These are phyloP conservation scores for Rhodophaea formosa DNA, from an alignment of 2,888 invertebrate species.

Conservation along the genomic window DNA sequence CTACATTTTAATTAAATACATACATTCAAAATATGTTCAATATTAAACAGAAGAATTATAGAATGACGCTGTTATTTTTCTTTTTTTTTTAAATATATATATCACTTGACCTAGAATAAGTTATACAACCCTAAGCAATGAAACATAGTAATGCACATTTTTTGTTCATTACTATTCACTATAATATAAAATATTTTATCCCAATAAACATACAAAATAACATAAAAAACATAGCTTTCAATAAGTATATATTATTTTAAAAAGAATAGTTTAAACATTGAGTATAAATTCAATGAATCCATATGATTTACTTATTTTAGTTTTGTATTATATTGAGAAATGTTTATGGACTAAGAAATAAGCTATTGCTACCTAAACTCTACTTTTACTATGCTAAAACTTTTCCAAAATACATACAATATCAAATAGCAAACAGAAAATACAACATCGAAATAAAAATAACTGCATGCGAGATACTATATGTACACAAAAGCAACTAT, in stretches of 20 bases:
- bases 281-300: neutral
- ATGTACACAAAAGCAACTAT: constrained; percentile 6
- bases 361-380: neutral
- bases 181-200: too few species aligned
- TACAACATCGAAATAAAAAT: neutral
- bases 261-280: neutral
- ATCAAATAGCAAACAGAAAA: neutral
- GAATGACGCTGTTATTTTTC: too few species aligned
- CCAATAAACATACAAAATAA: neutral
- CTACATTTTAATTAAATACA: neutral
- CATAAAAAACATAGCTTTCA: neutral
- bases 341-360: neutral
- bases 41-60: too few species aligned
- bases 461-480: constrained; percentile 5
- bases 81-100: too few species aligned
- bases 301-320: neutral
- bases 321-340: neutral
- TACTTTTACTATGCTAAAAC: neutral
- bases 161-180: too few species aligned
- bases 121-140: too few species aligned
- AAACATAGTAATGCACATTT: too few species aligned
- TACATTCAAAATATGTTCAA: too few species aligned
- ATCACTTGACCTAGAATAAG: too few species aligned
- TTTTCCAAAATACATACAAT: neutral
- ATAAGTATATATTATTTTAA: neutral